A percentile compares a stretch with the other conserved stretches of the same genome.
phyloP scores from a whole-genome alignment of 2,888 invertebrate genomes.

The Epicampocera succincta region DNA sequence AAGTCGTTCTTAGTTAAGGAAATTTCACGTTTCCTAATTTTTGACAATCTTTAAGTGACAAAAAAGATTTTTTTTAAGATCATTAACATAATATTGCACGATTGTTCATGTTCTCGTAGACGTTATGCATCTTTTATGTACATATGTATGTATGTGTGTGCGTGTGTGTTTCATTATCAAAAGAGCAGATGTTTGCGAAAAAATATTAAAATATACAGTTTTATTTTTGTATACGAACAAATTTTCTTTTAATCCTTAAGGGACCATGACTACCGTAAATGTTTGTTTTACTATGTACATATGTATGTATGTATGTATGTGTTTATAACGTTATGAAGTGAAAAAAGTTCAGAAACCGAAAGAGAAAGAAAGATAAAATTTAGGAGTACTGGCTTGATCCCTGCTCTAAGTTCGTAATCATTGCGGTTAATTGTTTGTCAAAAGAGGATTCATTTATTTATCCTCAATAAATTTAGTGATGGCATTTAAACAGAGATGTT shows the following conservation, averaged over 20 bases:
- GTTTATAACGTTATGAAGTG: constrained; percentile 11
- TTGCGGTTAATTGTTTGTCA: constrained; percentile 33
- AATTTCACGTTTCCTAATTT: no score
- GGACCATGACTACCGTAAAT: constrained; percentile 1
- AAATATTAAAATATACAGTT: constrained; percentile 12
- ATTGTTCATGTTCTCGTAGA: neutral
- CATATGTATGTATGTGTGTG: neutral
- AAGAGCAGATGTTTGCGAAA: constrained; percentile 45
- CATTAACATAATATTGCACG: no score
- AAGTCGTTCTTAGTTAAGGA: no score
- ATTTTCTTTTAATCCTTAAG: constrained; percentile 30
- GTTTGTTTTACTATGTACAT: constrained; percentile 24
- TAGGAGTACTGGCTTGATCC: constrained; percentile 14
- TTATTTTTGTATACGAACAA: constrained; percentile 11
- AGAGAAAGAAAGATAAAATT: constrained; percentile 9
- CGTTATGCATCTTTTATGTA: neutral
- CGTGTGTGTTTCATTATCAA: neutral
- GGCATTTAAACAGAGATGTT: no score
- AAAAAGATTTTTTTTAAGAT: no score
- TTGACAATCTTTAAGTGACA: no score
- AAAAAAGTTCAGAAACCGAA: neutral
- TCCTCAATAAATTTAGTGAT: no score
- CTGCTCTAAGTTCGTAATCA: neutral
- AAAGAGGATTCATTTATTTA: neutral
- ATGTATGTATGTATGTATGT: no score